phyloP scores from a whole-genome alignment of 2,113 vertebrate species.

The Hypanus sabinus region DNA sequence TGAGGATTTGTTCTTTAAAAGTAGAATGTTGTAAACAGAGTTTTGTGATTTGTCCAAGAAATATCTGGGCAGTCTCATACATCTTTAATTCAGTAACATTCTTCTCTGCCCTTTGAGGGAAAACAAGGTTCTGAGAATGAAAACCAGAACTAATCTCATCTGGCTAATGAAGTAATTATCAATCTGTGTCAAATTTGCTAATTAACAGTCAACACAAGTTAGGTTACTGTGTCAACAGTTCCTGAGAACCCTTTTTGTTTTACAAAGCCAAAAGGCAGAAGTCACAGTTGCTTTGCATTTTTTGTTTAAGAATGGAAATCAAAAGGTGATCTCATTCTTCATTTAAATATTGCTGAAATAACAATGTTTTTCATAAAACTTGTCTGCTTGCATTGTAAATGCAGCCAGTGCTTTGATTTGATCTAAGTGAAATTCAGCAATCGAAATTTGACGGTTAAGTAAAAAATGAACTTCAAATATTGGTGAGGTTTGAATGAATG shows the following conservation, averaged over 20 bases:
- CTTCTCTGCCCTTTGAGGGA: background rate
- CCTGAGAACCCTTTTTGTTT: background rate
- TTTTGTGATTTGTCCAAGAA: conserved; percentile 7
- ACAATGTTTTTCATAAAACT: background rate
- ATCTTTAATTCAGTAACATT: conserved; percentile 7
- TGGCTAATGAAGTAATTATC: background rate
- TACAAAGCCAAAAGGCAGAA: background rate
- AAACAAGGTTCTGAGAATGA: background rate
- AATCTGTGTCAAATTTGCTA: background rate
- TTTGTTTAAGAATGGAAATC: background rate
- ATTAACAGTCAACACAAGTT: conserved; percentile 11
- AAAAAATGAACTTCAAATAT: background rate
- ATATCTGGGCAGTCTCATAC: background rate
- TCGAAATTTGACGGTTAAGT: background rate
- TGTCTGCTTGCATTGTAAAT: background rate
- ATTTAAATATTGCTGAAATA: background rate
- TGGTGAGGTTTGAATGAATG: background rate
- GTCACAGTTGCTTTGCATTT: background rate
- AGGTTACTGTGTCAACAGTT: background rate
- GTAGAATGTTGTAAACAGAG: conserved; percentile 2
- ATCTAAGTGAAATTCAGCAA: background rate
- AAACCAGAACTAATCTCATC: background rate
- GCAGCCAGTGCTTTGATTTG: background rate
- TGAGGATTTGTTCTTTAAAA: background rate
- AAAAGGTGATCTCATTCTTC: conserved; percentile 18